Percentiles rank a stretch among this genome's conserved stretches.
phyloP scores from a whole-genome alignment of 2,888 invertebrate genomes.

The Cephus pulcher region DNA sequence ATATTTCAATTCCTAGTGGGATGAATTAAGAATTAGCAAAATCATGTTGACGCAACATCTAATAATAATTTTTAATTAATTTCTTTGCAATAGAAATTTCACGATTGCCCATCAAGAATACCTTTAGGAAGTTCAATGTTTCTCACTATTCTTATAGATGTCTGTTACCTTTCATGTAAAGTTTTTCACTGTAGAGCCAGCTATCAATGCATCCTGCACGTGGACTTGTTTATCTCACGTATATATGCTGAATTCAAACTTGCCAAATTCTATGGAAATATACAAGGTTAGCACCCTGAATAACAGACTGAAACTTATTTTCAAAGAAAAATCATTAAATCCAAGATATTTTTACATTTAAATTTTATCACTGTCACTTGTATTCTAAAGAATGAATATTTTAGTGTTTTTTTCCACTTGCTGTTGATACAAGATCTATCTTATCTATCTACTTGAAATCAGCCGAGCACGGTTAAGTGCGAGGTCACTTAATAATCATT shows the following conservation, averaged over 20 bases:
- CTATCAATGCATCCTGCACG: neutral
- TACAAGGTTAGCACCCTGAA: neutral
- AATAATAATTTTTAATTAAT: neutral
- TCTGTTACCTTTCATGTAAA: neutral
- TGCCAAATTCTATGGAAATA: too few relatives aligned
- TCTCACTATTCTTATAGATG: neutral
- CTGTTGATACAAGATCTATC: neutral
- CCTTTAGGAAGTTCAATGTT: neutral
- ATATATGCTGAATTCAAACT: too few relatives aligned
- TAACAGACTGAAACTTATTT: neutral
- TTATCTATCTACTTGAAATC: neutral
- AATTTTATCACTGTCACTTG: too few relatives aligned
- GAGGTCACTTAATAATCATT: conserved; percentile 1
- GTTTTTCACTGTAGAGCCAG: neutral
- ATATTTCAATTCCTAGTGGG: neutral
- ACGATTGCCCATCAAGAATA: neutral
- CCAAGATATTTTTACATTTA: neutral
- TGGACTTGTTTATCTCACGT: neutral
- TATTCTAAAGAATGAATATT: neutral
- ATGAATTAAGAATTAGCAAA: neutral
- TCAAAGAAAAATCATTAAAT: neutral
- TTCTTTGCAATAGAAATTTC: neutral
- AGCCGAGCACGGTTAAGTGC: neutral
- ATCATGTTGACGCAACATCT: neutral
- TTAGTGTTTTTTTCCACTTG: neutral